Base-by-base conservation (phyloP, 2,888 invertebrate genomes). In the Patella caerulea region DNA sequence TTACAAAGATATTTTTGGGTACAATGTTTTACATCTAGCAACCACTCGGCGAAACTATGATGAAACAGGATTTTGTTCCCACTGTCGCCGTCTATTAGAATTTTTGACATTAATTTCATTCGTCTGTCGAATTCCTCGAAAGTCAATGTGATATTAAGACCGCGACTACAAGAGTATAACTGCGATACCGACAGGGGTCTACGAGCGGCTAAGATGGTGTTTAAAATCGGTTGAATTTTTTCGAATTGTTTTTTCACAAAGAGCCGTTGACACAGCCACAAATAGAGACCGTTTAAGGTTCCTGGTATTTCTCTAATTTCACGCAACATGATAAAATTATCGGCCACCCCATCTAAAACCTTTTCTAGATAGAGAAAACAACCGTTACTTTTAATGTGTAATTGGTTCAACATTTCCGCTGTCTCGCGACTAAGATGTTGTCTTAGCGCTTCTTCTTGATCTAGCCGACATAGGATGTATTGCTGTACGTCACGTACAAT, bases 21-120 rank as follows among this genome's bases (percentile, higher is more conserved):
- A 91, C 98, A 98, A 90, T 98, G 98, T 92, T 98, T 98, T n/a
- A 98, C 98, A 91, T 98, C 98, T 76, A 96, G 93, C 84, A 98
- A 92, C 98, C 98, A 98, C 90, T 96, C 96, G 45, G 97, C 96
- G 92, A 98, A 98, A 80, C 97, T 97, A 90, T 97, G 96, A 92
- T 98, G 98, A 92, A 98, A 98, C 72, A 98, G 93, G 74, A 95
- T 94, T 79, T 87, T 88, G n/a, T 86, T 87, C 9, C 85, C 86
- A 73, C 85, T 96, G 94, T 86, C 95, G 94, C 90, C 97, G 96
- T 83, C 96, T 95, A 78, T 94, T 92, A 69, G 95, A 94, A 89
- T 86, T 77, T 90, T 89, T n/a, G 87, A 86, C 82, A 91, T 81
- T 72, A 87, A 77, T 72, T 87, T 85, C 79, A 91, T 80, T 70